A percentile compares a stretch with the other conserved stretches of the same genome.
Evolutionary conservation across 2,888 invertebrate species (phyloP).

Genomic region (Agrenia bidenticulata): DNA sequence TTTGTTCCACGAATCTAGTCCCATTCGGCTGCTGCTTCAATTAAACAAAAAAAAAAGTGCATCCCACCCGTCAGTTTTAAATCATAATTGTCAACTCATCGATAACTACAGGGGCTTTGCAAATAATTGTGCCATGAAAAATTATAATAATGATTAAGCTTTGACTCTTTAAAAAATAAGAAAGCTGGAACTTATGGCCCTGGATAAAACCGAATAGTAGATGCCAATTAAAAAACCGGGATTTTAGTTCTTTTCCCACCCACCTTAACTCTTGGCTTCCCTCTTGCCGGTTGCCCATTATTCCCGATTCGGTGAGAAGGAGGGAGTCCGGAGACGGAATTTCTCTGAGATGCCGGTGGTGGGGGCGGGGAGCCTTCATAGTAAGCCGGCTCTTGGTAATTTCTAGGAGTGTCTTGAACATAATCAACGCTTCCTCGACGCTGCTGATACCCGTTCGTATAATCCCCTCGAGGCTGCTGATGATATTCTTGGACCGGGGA

Average conservation of each 20-base stretch:
- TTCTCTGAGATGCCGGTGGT: conserved; percentile 21
- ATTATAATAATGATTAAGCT: no score
- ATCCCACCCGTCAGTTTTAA: not conserved
- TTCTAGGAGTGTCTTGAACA: conserved; percentile 17
- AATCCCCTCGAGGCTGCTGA: conserved; percentile 10
- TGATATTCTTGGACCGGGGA: conserved; percentile 32
- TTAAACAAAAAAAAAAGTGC: not conserved
- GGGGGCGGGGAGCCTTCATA: conserved; percentile 37
- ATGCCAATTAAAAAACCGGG: no score
- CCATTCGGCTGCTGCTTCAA: conserved; percentile 1
- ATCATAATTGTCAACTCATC: not conserved
- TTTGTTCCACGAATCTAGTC: conserved; percentile 10
- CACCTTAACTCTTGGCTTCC: conserved; percentile 6
- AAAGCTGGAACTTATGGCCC: no score
- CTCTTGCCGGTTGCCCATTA: not conserved
- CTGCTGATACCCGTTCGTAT: conserved; percentile 24
- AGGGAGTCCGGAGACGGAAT: not conserved
- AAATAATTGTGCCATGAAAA: no score
- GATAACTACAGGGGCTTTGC: no score
- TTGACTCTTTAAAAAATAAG: no score
- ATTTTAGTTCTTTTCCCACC: no score
- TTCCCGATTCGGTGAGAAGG: conserved; percentile 26
- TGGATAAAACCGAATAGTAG: no score
- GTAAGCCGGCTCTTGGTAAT: conserved; percentile 20
- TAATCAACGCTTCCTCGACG: conserved; percentile 42